Base-by-base conservation (phyloP, 2,888 invertebrate genomes). In the Catocala sponsa region DNA sequence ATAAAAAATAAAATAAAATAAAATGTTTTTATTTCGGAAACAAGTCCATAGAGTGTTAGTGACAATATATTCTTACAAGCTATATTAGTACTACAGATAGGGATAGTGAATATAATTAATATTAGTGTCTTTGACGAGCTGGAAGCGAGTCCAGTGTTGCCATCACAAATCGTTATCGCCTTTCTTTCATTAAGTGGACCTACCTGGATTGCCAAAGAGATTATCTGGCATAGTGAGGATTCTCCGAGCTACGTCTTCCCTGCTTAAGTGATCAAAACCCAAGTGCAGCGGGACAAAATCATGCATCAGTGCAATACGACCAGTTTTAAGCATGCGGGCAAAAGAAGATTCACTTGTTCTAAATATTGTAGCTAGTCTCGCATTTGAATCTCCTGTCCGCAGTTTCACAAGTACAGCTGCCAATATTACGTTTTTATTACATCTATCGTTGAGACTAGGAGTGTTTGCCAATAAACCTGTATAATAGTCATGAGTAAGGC, bases 351-450 rank as follows among this genome's bases (percentile, higher is more conserved):
- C 10, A 5, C 11, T n/a, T n/a, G n/a, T 43, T 43, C n/a, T 43
- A 43, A 43, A 43, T n/a, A 43, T 43, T 43, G 43, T 11, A n/a
- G 43, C 43, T n/a, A 43, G n/a, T n/a, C 43, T 43, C 6, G 43
- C 43, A n/a, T 43, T 43, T 10, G 43, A 43, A 38, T 43, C 55
- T 35, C 61, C 61, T 61, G 61, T 61, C 38, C 61, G 35, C 13
- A 61, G 15, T 50, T 56, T 61, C 13, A 49, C 55, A 33, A 63
- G 53, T 49, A 59, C 49, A 44, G 58, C 51, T 42, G 63, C 25
- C 25, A 25, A 25, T 25, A 25, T 25, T 25, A 25, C 25, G 25
- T 25, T 25, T 25, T 25, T 25, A 10, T 41, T 41, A 41, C 41
- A 1, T 10, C 59, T 32, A 63, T 13, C 54, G 55, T 54, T 47